Evolutionary conservation across 1,140 invertebrate species (phyloP), one percentile per base, ranked within the genome.

Genomic region (Cotesia chilonis): DNA sequence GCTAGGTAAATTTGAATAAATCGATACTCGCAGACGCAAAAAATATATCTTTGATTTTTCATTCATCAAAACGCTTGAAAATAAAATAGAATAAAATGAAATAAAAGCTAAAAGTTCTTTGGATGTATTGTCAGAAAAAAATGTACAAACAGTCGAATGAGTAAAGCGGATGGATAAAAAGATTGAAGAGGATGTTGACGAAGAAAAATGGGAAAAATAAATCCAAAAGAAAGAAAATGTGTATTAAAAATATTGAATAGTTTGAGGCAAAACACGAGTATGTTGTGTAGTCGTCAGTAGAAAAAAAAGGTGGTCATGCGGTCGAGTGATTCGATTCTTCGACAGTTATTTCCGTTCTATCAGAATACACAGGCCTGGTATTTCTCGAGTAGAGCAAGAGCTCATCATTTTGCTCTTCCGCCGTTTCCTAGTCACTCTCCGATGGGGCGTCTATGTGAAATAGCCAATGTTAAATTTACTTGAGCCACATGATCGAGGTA

Each of bases 321-420:
- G 72, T 73, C 59, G 59, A 63, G 68, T 69, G 66, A 52, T 70
- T 70, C 66, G 74, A 76, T 79, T 81, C 76, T 79, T 78, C 57
- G 60, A 20, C 65, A 64, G 76, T 80, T 81, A 79, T 81, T 81
- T 79, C 75, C 73, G 73, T 37, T 74, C 68, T 75, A 77, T 75
- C 71, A 68, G 37, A 72, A 52, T 47, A 47, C 10, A 47, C 41
- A 47, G 41, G 10, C 6, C 6, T 5, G 41, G 6, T 10, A 47
- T 47, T 47, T 47, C 41, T 47, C 41, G 59, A 61, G 41, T 10
- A 9, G 59, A 61, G 41, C 41, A 6, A 47, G 6, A 47, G 7
- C 41, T 47, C 41, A 47, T 47, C 41, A 47, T 47, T 47, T 47
- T 47, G 10, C 41, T 47, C 41, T 47, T 47, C 41, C 41, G 41